Evolutionary conservation across 2,888 invertebrate species (phyloP).

Genomic region (Hemistola chrysoprasaria): DNA sequence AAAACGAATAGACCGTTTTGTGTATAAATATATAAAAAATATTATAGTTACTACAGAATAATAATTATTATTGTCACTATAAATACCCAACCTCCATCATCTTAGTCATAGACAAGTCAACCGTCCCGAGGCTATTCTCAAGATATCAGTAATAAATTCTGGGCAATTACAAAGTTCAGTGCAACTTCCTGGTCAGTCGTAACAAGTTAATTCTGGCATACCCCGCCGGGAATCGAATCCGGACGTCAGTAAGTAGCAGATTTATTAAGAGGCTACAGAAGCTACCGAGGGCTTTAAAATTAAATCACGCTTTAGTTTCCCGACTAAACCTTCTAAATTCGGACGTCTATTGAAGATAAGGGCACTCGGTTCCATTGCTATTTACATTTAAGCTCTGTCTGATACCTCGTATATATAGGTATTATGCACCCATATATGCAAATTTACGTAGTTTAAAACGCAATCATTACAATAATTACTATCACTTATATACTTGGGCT

Average conservation of each 20-base stretch:
- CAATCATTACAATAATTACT: no score
- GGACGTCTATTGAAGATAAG: conserved; percentile 55
- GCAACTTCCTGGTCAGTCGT: conserved; percentile 64
- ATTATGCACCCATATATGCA: no score
- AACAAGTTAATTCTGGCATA: conserved; percentile 63
- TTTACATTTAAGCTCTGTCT: conserved; percentile 31
- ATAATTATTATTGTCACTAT: no score
- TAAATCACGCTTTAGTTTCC: conserved; percentile 71
- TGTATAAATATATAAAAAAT: no score
- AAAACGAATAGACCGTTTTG: no score
- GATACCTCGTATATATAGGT: background rate
- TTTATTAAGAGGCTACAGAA: conserved; percentile 75
- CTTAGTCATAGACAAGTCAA: no score
- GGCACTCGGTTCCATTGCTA: conserved; percentile 29
- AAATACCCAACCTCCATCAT: no score
- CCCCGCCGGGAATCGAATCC: conserved; percentile 72
- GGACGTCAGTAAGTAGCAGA: conserved; percentile 67
- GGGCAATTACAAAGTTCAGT: conserved; percentile 52
- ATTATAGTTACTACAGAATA: no score
- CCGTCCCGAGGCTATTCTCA: conserved; percentile 27
- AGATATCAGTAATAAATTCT: conserved; percentile 51
- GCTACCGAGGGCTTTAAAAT: conserved; percentile 61
- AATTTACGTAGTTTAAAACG: no score
- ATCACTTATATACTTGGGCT: no score
- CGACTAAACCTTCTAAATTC: conserved; percentile 61